Conservation (phyloP, 2,797 vertebrate species). For the Iguana delicatissima region DNA sequence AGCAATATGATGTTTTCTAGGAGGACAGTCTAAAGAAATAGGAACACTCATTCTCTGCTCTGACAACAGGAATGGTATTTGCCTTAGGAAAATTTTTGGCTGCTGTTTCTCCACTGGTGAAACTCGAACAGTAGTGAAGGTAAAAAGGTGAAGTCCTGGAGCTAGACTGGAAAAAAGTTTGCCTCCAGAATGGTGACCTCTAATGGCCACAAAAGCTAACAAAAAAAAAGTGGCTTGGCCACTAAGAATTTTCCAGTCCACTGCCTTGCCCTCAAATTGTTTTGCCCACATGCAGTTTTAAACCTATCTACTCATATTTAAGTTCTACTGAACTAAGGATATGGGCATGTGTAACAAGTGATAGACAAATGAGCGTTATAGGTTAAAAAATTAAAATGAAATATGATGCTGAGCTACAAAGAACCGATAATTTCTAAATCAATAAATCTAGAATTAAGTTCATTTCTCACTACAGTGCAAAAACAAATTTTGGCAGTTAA, state of each 20-base stretch:
- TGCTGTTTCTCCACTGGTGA: neutral
- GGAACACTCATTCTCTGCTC: neutral
- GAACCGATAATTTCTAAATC: neutral
- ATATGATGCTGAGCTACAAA: neutral
- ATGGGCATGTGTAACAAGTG: neutral
- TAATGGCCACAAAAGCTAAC: neutral
- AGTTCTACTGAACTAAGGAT: neutral
- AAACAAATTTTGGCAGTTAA: neutral
- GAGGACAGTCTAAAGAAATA: neutral
- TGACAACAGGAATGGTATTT: neutral
- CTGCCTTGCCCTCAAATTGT: neutral
- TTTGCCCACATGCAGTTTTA: neutral
- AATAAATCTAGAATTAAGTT: neutral
- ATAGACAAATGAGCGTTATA: neutral
- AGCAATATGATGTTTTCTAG: neutral
- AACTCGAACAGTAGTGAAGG: neutral
- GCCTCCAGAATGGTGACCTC: too few relatives aligned
- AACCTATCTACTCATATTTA: neutral
- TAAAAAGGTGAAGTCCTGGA: too few relatives aligned
- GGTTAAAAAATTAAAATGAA: neutral
- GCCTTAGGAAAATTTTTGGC: neutral
- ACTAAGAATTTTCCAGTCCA: neutral
- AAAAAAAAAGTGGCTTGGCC: neutral
- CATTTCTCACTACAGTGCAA: neutral
- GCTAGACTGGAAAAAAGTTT: neutral